These are phyloP conservation scores for Bombus pyrosoma DNA, from an alignment of 1,140 invertebrate species.

Conservation along the genomic window DNA sequence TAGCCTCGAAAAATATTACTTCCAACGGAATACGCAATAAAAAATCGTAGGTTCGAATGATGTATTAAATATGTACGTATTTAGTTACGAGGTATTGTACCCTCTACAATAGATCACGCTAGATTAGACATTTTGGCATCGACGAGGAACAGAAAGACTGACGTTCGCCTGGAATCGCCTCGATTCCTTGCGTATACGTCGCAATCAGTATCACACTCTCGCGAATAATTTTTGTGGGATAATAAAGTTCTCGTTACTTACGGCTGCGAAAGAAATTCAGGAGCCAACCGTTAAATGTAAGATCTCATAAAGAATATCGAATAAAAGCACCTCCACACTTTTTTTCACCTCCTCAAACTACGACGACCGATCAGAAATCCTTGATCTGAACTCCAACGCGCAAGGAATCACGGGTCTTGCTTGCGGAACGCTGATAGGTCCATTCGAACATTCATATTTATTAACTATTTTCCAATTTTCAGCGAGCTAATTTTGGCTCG, in stretches of 20 bases:
- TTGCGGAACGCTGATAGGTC: conserved; percentile 60
- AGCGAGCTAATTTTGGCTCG: not conserved
- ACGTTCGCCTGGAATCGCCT: conserved; percentile 66
- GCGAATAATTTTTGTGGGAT: not conserved
- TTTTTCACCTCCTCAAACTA: conserved; percentile 59
- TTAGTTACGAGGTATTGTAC: not conserved
- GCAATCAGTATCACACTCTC: conserved; percentile 28
- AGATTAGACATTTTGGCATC: conserved; percentile 64
- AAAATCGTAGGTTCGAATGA: not conserved
- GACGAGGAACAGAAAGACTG: conserved; percentile 43
- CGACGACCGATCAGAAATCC: conserved; percentile 51
- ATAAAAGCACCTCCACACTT: conserved; percentile 63
- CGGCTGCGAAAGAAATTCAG: conserved; percentile 61
- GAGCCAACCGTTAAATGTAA: conserved; percentile 63
- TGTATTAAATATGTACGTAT: not conserved
- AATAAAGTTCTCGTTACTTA: conserved; percentile 59
- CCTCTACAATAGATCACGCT: conserved; percentile 15
- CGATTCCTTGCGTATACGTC: conserved; percentile 26
- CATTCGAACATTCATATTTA: conserved; percentile 33
- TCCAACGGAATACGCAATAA: not conserved
- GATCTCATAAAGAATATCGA: conserved; percentile 71
- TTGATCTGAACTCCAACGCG: conserved; percentile 51
- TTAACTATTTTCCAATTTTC: conserved; percentile 33
- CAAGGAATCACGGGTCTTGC: conserved; percentile 66
- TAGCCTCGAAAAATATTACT: not conserved